phyloP scores from a whole-genome alignment of 2,888 invertebrate genomes.

The Drosophila fulvimacula region DNA sequence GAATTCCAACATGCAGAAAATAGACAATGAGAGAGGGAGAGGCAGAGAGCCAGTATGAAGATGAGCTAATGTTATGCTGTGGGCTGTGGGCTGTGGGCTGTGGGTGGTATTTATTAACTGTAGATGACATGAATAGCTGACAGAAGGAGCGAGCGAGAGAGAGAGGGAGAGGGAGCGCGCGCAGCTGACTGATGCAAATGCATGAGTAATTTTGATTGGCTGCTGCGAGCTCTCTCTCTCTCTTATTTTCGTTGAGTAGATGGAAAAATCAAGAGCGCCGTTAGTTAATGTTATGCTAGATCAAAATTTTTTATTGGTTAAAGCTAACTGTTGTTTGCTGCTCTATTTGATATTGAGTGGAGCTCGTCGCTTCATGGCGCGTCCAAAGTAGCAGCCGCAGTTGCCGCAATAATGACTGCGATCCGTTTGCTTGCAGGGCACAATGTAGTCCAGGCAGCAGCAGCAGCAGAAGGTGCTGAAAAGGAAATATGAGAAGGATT shows the following conservation, averaged over 20 bases:
- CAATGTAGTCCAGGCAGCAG: conserved; percentile 76
- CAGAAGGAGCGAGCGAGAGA: not conserved
- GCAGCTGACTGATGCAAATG: not conserved
- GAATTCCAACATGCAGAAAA: conserved; percentile 18
- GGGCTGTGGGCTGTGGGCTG: not conserved
- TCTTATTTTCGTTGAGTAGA: not conserved
- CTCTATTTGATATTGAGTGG: conserved; percentile 62
- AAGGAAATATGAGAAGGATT: not conserved
- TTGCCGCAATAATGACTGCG: conserved; percentile 83
- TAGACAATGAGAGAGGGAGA: conserved; percentile 2
- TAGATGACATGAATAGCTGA: not conserved
- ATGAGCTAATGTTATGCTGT: not conserved
- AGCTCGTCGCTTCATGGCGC: conserved; percentile 77
- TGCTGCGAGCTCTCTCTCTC: not conserved
- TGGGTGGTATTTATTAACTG: conserved; percentile 1
- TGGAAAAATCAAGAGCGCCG: not conserved
- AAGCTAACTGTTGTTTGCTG: conserved; percentile 5
- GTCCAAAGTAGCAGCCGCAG: conserved; percentile 84
- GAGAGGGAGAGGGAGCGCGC: not conserved
- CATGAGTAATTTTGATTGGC: conserved; percentile 2
- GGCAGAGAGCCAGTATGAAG: not conserved
- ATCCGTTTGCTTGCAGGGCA: conserved; percentile 82
- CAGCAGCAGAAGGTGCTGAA: conserved; percentile 78
- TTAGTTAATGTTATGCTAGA: not conserved
- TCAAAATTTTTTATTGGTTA: not conserved